Conservation (phyloP, 2,888 invertebrate genomes). For the Scaptomyza cyrtandrae region DNA sequence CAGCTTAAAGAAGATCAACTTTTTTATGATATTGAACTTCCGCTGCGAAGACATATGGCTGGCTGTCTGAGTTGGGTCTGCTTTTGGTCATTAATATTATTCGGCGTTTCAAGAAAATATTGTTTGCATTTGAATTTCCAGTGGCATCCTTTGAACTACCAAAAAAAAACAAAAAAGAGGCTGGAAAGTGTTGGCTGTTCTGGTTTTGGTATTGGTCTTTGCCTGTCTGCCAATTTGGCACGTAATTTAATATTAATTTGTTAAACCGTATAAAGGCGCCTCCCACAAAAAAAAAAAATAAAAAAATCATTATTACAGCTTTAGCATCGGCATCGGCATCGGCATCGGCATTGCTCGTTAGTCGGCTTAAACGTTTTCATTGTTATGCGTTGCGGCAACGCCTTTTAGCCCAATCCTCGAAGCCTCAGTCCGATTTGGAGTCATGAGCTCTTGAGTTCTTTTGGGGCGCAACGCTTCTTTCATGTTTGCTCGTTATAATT, state of each 20-base stretch:
- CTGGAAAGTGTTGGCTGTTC: conserved; percentile 29
- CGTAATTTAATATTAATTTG: conserved; percentile 84
- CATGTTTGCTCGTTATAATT: conserved; percentile 78
- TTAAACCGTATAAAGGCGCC: conserved; percentile 77
- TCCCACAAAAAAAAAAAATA: conserved; percentile 56
- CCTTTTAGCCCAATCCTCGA: conserved; percentile 49
- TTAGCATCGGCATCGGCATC: conserved; percentile 21
- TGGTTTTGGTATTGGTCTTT: background rate
- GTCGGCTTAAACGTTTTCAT: conserved; percentile 79
- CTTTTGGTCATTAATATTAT: conserved; percentile 41
- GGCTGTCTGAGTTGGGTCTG: conserved; percentile 15
- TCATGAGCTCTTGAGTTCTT: conserved; percentile 4
- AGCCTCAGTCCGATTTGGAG: conserved; percentile 5
- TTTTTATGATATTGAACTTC: conserved; percentile 63
- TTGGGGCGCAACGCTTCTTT: conserved; percentile 62
- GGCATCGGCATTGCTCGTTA: conserved; percentile 65
- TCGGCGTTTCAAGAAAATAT: conserved; percentile 16
- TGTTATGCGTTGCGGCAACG: conserved; percentile 77
- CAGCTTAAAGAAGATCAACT: conserved; percentile 6
- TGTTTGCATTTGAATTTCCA: conserved; percentile 61
- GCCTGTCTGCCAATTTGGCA: conserved; percentile 78
- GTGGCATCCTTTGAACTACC: conserved; percentile 67
- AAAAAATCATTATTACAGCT: conserved; percentile 63
- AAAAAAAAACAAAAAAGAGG: conserved; percentile 3
- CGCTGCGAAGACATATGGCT: conserved; percentile 55